Base-by-base conservation (phyloP, 2,113 vertebrate species). In the Upupa epops region DNA sequence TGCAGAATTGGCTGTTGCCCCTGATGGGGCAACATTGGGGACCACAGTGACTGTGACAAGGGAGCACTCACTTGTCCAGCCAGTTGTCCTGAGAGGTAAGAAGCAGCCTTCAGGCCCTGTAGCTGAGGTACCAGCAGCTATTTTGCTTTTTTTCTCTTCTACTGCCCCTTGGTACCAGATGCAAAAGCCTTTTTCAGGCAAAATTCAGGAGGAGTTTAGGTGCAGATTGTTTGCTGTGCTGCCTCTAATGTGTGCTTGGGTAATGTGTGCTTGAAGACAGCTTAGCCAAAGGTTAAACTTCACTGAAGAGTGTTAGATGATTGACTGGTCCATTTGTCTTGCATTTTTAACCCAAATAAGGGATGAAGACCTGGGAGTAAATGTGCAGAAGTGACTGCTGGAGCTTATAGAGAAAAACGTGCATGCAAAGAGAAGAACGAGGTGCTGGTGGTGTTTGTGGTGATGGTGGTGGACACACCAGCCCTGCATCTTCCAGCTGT, bases 21-120 rank as follows among this genome's bases (percentile, higher is more conserved):
- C 0, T 1, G 0, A 37, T 0, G 45, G n/a, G 0, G 21, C 32
- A 58, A 28, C 6, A 2, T 13, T 0, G 5, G 36, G 45, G 49
- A 76, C 34, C 65, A 11, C n/a, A 34, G 28, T 4, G 7, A 37
- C 29, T 3, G 2, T 45, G n/a, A 74, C 13, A 55, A 46, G 36
- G 68, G 31, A 74, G n/a, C 40, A 3, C 25, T 58, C 54, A 34
- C 13, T 64, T 17, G 6, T n/a, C 24, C 21, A 36, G 42, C 36
- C 17, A 3, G 34, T 36, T 61, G 40, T 76, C 54, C 40, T 66
- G 6, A 0, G 0, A 61, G 34, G 56, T 34, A 52, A 36, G 34
- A 58, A 75, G 31, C 17, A 60, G 28, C 40, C 42, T 77, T 83
- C 42, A 64, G 76, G 61, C 11, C 0, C 0, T 11, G 8, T 34